Base-by-base conservation (phyloP, 2,113 vertebrate species). In the Urocynchramus pylzowi region DNA sequence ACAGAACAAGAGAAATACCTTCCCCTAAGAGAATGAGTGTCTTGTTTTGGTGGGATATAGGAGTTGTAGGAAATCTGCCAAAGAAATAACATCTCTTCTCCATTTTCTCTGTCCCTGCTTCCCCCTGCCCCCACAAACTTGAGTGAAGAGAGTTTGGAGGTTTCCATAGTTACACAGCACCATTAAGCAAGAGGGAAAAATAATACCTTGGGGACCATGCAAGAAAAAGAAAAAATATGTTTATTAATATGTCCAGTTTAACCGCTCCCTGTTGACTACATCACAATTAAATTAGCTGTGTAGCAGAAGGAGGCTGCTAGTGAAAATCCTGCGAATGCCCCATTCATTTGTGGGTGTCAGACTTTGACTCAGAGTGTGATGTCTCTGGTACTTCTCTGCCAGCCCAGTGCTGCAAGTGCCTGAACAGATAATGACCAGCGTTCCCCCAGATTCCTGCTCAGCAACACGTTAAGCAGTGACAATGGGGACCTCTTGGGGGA, bases 121-220 rank as follows among this genome's bases (percentile, higher is more conserved):
- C n/a, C 18, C 54, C 16, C 26, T 20, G 14, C 30, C 16, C 39
- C 14, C 73, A 37, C 42, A 60, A 44, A 71, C 26, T 65, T 92
- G n/a, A 52, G 78, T 15, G 68, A 95, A 94, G 77, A 74, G 59
- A 63, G 87, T 95, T 96, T 84, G 68, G 44, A 94, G 49, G 86
- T 97, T 97, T 97, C 94, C 81, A 90, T 85, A 95, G 84, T 81
- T 97, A 97, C 76, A 67, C 41, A 91, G 81, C 84, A 60, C 71
- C 56, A 42, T 84, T 89, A 77, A 93, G 73, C 37, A 93, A 77
- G 63, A 87, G 35, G 54, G 45, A 45, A 91, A 95, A 80, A 49
- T 13, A 75, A 76, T 35, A 84, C 59, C 54, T 87, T 78, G 70
- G 84, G 87, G 84, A 87, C 53, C 1, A 4, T 78, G 28, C 17